Base-by-base conservation (phyloP, 2,113 vertebrate species). In the Phaetusa simplex region DNA sequence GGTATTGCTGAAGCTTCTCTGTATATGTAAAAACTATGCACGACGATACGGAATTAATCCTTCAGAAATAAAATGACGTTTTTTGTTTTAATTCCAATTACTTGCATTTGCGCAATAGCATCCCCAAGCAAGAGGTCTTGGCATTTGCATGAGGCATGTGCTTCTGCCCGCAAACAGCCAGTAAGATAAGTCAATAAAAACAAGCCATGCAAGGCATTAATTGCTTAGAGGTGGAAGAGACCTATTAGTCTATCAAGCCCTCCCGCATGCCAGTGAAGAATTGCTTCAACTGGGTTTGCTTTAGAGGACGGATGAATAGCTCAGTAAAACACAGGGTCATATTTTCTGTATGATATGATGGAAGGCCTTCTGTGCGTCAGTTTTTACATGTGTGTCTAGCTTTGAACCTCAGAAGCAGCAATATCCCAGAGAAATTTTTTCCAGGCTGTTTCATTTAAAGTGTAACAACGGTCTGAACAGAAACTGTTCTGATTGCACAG, bases 151-250 rank as follows among this genome's bases (percentile, higher is more conserved):
- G 66, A 93, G 56, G 65, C 89, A 58, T 0, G 2, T 96, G 87
- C 82, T 85, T 87, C 89, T 91, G 84, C 82, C 84, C 49, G 18
- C 74, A 47, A 86, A 65, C 65, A 82, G 73, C 36, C 81, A 64
- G 69, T 32, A 72, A 73, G 95, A 86, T 58, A 92, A 90, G 72
- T 93, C 91, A 94, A 58, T 90, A 91, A 94, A 95, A 96, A 85
- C 77, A 87, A 91, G 84, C 70, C 81, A 84, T 74, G 77, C 83
- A 93, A 89, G 66, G 78, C 89, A 42, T 56, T 66, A 82, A 72
- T 94, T 87, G 74, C 84, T 85, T 79, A 29, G 92, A 87, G 52
- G 65, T 95, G 78, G 84, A 78, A 79, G 78, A 87, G 84, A 90
- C 73, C 52, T 94, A 65, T 79, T 87, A 89, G 84, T 77, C 89